Evolutionary conservation across 1,140 invertebrate species (phyloP).

Genomic region (Macrosteles quadrilineatus): DNA sequence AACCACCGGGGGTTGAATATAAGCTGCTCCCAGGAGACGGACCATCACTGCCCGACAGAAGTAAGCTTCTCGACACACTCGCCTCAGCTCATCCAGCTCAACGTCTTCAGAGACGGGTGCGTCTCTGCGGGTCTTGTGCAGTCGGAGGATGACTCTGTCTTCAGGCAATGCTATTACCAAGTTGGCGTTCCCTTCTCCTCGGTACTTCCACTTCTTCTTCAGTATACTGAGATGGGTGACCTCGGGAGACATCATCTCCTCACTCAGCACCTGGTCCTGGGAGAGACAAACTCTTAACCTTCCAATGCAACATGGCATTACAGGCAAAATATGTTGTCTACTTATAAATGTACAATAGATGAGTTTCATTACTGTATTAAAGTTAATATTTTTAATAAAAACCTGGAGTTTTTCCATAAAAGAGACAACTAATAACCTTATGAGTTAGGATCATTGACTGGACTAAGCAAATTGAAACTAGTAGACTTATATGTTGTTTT

Average conservation of each 20-base stretch:
- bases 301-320: too few relatives aligned
- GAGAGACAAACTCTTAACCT: too few relatives aligned
- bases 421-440: too few relatives aligned
- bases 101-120: slow-evolving; percentile 39
- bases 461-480: too few relatives aligned
- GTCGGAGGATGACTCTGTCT: slow-evolving; percentile 49
- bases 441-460: too few relatives aligned
- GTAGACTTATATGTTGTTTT: too few relatives aligned
- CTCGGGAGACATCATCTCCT: not conserved
- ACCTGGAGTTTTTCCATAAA: too few relatives aligned
- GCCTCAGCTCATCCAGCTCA: slow-evolving; percentile 40
- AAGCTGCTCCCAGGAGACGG: slow-evolving; percentile 48
- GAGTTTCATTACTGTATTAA: too few relatives aligned
- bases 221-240: slow-evolving; percentile 3
- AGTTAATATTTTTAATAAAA: too few relatives aligned
- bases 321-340: too few relatives aligned
- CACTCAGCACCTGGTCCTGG: too few relatives aligned
- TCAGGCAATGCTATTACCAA: slow-evolving; percentile 52
- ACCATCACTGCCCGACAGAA: slow-evolving; percentile 52
- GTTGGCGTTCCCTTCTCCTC: slow-evolving; percentile 56
- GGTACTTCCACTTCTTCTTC: slow-evolving; percentile 47
- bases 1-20: slow-evolving; percentile 43
- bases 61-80: slow-evolving; percentile 48
- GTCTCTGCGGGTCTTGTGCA: slow-evolving; percentile 48
- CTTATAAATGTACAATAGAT: too few relatives aligned